Conservation (phyloP, 2,888 invertebrate genomes). For the Sipunculus nudus region DNA sequence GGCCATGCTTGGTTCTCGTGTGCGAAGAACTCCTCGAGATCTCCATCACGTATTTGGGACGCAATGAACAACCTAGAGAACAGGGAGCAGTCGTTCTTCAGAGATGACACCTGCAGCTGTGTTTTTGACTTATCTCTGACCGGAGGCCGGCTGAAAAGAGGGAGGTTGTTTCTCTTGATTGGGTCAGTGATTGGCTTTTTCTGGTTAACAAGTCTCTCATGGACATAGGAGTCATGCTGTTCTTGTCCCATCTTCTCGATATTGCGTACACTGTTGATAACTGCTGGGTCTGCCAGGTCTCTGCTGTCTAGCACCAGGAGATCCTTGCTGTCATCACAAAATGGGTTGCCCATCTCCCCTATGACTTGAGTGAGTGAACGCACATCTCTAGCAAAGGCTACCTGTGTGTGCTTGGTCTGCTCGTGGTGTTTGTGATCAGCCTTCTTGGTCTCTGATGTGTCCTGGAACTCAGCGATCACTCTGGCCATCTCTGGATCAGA, state of each 20-base stretch:
- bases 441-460: slow-evolving; percentile 4
- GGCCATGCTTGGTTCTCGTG: slow-evolving; percentile 25
- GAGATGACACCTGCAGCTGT: slow-evolving; percentile 8
- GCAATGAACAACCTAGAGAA: slow-evolving; percentile 24
- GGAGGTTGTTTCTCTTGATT: background rate
- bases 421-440: slow-evolving; percentile 27
- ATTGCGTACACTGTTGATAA: background rate
- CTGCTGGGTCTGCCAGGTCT: background rate
- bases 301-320: background rate
- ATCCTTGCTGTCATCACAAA: background rate
- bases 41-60: slow-evolving; percentile 23
- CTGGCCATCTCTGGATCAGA: slow-evolving; percentile 32
- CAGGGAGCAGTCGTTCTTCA: slow-evolving; percentile 21
- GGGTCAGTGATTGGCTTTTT: background rate
- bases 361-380: slow-evolving; percentile 12
- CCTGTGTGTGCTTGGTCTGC: slow-evolving; percentile 25
- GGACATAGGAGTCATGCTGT: background rate
- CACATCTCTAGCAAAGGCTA: slow-evolving; percentile 20
- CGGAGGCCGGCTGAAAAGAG: background rate
- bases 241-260: background rate
- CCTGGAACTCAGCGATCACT: slow-evolving; percentile 21
- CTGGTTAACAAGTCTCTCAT: background rate
- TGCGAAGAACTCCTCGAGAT: slow-evolving; percentile 18
- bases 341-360: slow-evolving; percentile 27
- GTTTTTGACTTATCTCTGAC: background rate